Evolutionary conservation across 2,888 invertebrate genomes (phyloP), one percentile per base, ranked within the genome.

Genomic region (Caenorhabditis auriculariae): DNA sequence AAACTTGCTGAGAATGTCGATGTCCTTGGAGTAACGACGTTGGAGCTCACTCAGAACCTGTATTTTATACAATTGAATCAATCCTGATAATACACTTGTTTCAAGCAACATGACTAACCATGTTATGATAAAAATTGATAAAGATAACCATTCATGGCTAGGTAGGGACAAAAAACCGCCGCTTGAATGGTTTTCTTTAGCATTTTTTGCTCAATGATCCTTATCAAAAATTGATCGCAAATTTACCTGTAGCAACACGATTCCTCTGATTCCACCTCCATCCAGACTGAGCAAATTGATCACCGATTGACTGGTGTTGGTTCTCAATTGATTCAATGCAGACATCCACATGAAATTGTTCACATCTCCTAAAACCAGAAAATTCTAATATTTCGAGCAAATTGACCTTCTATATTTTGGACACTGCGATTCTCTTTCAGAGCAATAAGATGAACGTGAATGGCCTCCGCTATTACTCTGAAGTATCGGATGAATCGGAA

Each of bases 221-320:
- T 32, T 32, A 29, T 23, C 23, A 44, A 44, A 17, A 44, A 29
- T 9, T 19, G 9, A 24, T 15, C 6, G 24, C 26, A 5, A 21
- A 15, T 15, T 46, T 7, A 75, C 64, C 59, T 74, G 71, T n/a
- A 73, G 62, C 6, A 75, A 60, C 9, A 72, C 67, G 7, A 77
- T 50, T 35, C 78, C 78, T 21, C 72, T 58, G 28, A 78, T 74
- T 4, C 78, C 78, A 1, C 78, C 78, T 4, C 78, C 78, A 46
- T 78, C 77, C 27, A 72, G 54, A 0, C 60, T 50, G 1, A 67
- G 54, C 6, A 50, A 48, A 21, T 54, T 50, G 7, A 12, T n/a
- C 9, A 35, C 39, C 9, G 29, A 42, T n/a, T 54, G 38, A 17
- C 21, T 27, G 12, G 29, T 28, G 9, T 51, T 52, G 2, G 29